These are phyloP conservation scores for Caenorhabditis doughertyi DNA, from an alignment of 2,888 invertebrate species.

Conservation along the genomic window DNA sequence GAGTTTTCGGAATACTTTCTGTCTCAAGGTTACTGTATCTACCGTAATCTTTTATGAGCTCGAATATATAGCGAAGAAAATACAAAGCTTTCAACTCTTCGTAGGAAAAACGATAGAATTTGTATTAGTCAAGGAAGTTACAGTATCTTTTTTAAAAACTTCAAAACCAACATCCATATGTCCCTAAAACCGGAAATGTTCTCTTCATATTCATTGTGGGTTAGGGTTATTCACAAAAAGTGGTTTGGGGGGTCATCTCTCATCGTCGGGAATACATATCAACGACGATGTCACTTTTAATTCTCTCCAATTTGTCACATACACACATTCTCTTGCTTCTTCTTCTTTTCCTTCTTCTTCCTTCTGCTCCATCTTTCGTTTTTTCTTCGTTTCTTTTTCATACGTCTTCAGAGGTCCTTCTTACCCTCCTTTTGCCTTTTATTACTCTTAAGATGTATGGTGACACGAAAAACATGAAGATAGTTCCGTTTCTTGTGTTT, in stretches of 20 bases:
- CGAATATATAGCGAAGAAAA: no score
- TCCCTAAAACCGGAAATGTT: background rate
- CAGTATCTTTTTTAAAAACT: no score
- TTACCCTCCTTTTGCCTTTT: background rate
- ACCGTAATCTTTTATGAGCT: no score
- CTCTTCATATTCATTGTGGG: background rate
- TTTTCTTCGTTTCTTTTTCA: slow-evolving; percentile 16
- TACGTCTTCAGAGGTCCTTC: slow-evolving; percentile 23
- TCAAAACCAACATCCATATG: no score
- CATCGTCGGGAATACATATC: slow-evolving; percentile 43
- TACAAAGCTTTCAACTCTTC: no score
- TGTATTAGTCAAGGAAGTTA: no score
- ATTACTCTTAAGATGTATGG: background rate
- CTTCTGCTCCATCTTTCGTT: slow-evolving; percentile 20
- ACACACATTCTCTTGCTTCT: slow-evolving; percentile 21
- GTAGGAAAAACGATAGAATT: no score
- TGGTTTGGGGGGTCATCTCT: slow-evolving; percentile 18
- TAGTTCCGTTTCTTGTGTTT: no score
- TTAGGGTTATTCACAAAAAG: background rate
- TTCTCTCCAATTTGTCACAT: slow-evolving; percentile 61
- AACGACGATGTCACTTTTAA: slow-evolving; percentile 59
- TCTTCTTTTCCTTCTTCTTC: slow-evolving; percentile 1
- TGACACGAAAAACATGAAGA: no score
- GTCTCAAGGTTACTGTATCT: no score
- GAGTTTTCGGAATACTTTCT: no score